phyloP scores from a whole-genome alignment of 1,140 invertebrate species.

The Hyposmocoma kahamanoa region DNA sequence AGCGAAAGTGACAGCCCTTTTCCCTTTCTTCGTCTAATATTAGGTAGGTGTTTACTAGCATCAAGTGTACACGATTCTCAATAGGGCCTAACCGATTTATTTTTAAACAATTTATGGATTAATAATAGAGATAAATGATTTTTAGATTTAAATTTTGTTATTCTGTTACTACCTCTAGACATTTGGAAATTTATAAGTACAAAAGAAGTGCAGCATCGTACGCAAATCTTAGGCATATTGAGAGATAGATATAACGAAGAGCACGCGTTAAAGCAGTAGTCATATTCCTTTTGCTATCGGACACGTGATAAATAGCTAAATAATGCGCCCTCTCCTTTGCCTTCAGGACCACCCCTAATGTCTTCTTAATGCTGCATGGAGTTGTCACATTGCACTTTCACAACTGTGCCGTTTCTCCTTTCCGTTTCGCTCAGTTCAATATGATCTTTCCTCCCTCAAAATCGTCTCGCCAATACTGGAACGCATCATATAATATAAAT shows the following conservation, averaged over 20 bases:
- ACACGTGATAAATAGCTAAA: constrained; percentile 55
- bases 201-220: too few relatives aligned
- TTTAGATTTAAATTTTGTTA: too few relatives aligned
- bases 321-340: constrained; percentile 45
- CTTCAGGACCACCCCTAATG: constrained; percentile 47
- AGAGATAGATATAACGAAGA: constrained; percentile 3
- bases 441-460: constrained; percentile 4
- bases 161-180: too few relatives aligned
- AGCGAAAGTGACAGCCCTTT: constrained; percentile 25
- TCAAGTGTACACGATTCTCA: too few relatives aligned
- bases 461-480: constrained; percentile 15
- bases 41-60: too few relatives aligned
- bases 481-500: constrained; percentile 21
- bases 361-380: constrained; percentile 64
- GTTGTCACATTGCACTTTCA: constrained; percentile 58
- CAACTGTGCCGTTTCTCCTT: constrained; percentile 28
- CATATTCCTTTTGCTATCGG: constrained; percentile 22
- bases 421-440: constrained; percentile 19
- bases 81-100: too few relatives aligned
- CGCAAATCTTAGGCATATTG: too few relatives aligned
- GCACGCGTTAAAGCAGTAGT: neutral
- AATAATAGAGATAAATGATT: too few relatives aligned
- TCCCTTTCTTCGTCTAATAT: too few relatives aligned
- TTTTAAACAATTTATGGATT: too few relatives aligned
- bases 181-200: too few relatives aligned